Conservation (phyloP, 2,888 invertebrate genomes). For the Andrena haemorrhoa region DNA sequence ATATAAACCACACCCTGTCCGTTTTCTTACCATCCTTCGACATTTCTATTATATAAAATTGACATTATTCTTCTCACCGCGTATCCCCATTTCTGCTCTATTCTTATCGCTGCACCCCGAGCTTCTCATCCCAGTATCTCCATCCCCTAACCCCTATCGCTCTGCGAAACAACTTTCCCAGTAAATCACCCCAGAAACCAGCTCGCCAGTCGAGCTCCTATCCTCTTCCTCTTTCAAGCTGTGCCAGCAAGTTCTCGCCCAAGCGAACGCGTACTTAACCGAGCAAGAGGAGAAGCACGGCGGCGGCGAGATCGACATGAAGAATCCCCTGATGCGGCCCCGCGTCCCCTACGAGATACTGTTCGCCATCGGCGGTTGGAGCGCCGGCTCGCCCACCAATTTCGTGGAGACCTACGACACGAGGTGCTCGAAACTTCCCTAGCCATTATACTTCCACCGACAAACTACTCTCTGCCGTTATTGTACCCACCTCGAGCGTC, state of each 20-base stretch:
- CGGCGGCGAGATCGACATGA: conserved; percentile 86
- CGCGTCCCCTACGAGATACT: conserved; percentile 92
- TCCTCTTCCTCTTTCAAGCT: conserved; percentile 80
- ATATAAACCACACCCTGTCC: no score
- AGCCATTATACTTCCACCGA: not conserved
- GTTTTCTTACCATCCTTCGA: no score
- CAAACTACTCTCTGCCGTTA: not conserved
- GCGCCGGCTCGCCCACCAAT: conserved; percentile 93
- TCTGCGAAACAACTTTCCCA: not conserved
- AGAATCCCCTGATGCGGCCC: conserved; percentile 89
- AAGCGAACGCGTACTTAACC: conserved; percentile 86
- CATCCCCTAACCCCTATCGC: not conserved
- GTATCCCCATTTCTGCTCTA: not conserved
- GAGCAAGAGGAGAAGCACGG: conserved; percentile 83
- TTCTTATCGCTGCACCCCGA: not conserved
- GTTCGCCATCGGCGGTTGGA: conserved; percentile 94
- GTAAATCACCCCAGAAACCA: not conserved
- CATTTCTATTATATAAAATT: no score
- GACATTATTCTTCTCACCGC: no score
- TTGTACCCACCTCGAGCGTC: not conserved
- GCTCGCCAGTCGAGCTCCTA: not conserved
- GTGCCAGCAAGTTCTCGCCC: conserved; percentile 86
- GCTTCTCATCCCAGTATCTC: not conserved
- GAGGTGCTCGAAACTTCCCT: conserved; percentile 85
- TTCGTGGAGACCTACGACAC: conserved; percentile 92